Conservation (phyloP, 2,888 invertebrate species). For the Nomada fucata region DNA sequence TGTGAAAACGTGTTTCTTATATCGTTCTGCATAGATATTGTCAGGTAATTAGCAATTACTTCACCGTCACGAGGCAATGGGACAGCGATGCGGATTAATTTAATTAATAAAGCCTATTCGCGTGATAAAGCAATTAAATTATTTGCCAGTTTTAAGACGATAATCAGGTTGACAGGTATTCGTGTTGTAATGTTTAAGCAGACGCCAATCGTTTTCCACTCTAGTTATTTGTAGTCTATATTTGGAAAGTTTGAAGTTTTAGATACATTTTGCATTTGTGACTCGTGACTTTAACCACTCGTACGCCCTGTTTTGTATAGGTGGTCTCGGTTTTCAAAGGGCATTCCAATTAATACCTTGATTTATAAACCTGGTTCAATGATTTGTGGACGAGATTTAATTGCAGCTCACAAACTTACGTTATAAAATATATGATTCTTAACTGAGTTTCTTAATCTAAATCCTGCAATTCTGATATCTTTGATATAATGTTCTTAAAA, state of each 20-base stretch:
- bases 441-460: not conserved
- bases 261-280: not conserved
- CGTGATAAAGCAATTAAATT: constrained; percentile 7
- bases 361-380: not conserved
- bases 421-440: not conserved
- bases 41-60: constrained; percentile 25
- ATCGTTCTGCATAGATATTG: not conserved
- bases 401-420: not conserved
- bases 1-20: not conserved
- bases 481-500: too few species aligned
- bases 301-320: not conserved
- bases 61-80: not conserved
- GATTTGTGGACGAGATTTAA: not conserved
- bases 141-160: not conserved
- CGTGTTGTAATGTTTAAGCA: not conserved
- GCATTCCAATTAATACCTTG: not conserved
- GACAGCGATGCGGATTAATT: constrained; percentile 21
- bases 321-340: not conserved
- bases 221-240: too few species aligned
- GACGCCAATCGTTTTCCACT: not conserved
- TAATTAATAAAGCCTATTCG: constrained; percentile 13
- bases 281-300: not conserved
- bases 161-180: constrained; percentile 1
- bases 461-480: too few species aligned
- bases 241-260: not conserved